Base-by-base conservation (phyloP, 2,888 invertebrate genomes). In the Mycogona germanica region DNA sequence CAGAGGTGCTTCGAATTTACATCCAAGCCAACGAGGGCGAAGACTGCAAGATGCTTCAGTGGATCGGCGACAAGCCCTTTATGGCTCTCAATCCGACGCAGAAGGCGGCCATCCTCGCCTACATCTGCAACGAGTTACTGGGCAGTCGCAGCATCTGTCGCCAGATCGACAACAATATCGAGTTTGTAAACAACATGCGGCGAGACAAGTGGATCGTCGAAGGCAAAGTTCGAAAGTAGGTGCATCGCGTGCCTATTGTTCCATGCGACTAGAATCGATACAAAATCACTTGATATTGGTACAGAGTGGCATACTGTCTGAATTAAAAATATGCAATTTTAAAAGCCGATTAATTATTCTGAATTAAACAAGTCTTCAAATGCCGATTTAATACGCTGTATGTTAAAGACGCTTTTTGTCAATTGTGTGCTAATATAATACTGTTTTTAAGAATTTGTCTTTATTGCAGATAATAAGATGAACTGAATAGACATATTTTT, bases 121-220 rank as follows among this genome's bases (percentile, higher is more conserved):
- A 86, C 73, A 76, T 96, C 26, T 95, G 95, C 73, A 89, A 96
- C 71, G 95, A 97, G 70, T 75, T 97, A 62, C 76, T 96, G 42
- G 87, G 91, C 71, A 93, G 92, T 70, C 91, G 92, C 71, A 81
- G 87, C 9, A 86, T 95, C 60, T 75, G 87, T 19, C 60, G 64
- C 66, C 93, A 95, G 70, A 84, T 96, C 53, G 96, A 96, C 65
- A 81, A 78, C 29, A 82, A 84, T 57, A 75, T 96, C 47, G 95
- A 96, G 60, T 83, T 81, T 51, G 84, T 87, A 58, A 84, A 84
- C 59, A 87, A 85, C 64, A 76, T 88, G 61, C 82, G 84, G 67
- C 85, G 91, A 64, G 95, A 96, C 66, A 80, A 92, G 62, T 95
- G 93, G 77, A 77, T 91, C 57, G 76, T 92, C 64, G 96, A 96